Conservation (phyloP, 2,113 vertebrate genomes). For the Diadophis punctatus region DNA sequence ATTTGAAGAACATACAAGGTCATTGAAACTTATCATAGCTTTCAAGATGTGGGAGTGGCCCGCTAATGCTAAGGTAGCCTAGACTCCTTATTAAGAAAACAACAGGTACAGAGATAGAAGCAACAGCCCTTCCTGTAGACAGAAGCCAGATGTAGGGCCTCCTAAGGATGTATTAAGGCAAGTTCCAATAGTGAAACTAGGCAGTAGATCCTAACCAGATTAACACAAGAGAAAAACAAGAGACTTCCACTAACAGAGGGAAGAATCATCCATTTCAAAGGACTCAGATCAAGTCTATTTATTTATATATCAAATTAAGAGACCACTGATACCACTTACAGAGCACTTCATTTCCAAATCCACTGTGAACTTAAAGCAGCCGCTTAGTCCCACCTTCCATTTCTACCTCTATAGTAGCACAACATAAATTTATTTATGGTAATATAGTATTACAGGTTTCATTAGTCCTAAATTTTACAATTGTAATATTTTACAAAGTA, state of each 20-base stretch:
- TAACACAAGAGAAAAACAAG: background rate
- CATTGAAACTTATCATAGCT: background rate
- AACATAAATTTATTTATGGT: background rate
- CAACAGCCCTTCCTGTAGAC: background rate
- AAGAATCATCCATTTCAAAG: background rate
- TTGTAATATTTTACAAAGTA: too few species aligned
- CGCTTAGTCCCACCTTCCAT: background rate
- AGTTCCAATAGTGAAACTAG: background rate
- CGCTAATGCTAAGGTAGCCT: background rate
- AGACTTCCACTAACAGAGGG: background rate
- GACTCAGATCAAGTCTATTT: background rate
- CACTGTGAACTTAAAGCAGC: background rate
- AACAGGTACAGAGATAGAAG: background rate
- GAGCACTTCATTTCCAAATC: too few species aligned
- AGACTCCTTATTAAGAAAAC: background rate
- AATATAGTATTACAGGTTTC: background rate
- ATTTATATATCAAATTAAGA: too few species aligned
- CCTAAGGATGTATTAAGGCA: background rate
- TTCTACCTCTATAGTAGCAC: background rate
- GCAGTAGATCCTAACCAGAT: background rate
- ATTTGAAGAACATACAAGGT: background rate
- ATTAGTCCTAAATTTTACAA: background rate
- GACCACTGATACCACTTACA: too few species aligned
- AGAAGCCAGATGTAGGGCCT: background rate
- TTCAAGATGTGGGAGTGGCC: background rate